phyloP scores from a whole-genome alignment of 2,797 vertebrate genomes.

The Parauchenoglanis ngamensis region DNA sequence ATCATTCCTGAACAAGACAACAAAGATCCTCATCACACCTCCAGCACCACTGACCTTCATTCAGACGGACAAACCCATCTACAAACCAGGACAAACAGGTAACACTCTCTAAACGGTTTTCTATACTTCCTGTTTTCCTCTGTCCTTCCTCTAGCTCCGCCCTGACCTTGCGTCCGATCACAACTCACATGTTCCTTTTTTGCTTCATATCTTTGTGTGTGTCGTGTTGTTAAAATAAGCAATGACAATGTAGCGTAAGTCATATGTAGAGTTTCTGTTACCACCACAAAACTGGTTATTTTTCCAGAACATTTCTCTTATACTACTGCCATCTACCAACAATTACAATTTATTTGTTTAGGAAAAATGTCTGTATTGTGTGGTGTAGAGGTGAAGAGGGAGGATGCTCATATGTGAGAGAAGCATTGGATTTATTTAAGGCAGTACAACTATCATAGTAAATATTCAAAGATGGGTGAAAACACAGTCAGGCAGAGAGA shows the following conservation, averaged over 20 bases:
- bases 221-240: no score
- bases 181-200: neutral
- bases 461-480: neutral
- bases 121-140: constrained; percentile 3
- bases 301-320: neutral
- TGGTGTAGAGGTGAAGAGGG: neutral
- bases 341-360: neutral
- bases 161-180: neutral
- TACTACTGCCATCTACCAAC: neutral
- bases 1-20: constrained; percentile 60
- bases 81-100: constrained; percentile 83
- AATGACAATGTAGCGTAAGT: no score
- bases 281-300: neutral
- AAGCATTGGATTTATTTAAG: no score
- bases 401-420: neutral
- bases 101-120: constrained; percentile 8
- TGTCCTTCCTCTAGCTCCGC: neutral
- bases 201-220: neutral
- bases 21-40: constrained; percentile 71
- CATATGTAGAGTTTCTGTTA: neutral
- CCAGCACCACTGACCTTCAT: constrained; percentile 67
- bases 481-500: neutral
- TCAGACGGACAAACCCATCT: constrained; percentile 81
- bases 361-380: neutral
- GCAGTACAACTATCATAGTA: neutral